Evolutionary conservation across 2,888 invertebrate species (phyloP).

Genomic region (Asteroscopus sphinx): DNA sequence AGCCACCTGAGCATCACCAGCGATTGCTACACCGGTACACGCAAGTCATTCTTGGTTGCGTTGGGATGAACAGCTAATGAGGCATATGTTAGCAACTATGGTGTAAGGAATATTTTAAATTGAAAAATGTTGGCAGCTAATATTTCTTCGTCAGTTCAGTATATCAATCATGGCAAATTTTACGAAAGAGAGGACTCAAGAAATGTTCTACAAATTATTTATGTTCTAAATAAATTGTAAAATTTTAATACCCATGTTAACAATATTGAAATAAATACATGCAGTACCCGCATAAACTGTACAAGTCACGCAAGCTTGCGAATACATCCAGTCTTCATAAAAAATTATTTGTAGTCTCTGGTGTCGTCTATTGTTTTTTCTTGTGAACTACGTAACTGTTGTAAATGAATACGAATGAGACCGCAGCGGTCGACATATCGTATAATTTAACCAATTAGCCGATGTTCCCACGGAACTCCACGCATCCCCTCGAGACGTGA

Average conservation of each 20-base stretch:
- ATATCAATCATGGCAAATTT: too few species aligned
- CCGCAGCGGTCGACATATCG: conserved; percentile 66
- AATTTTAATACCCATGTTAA: not conserved
- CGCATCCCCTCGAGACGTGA: conserved; percentile 75
- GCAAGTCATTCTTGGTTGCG: conserved; percentile 49
- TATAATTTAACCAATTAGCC: conserved; percentile 84
- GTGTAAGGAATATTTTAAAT: conserved; percentile 17
- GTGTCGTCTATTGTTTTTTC: conserved; percentile 67
- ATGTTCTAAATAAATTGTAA: not conserved
- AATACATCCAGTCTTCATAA: conserved; percentile 44
- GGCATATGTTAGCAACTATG: conserved; percentile 29
- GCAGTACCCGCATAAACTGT: conserved; percentile 15
- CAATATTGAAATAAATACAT: conserved; percentile 40
- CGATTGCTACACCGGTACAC: conserved; percentile 58
- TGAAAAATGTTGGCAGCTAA: conserved; percentile 11
- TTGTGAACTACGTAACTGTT: conserved; percentile 71
- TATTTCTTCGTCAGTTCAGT: not conserved
- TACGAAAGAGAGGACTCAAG: too few species aligned
- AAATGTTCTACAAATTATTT: too few species aligned
- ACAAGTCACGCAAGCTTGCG: conserved; percentile 9
- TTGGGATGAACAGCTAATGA: conserved; percentile 51
- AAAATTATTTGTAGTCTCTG: conserved; percentile 60
- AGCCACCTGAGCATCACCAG: conserved; percentile 72
- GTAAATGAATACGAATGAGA: conserved; percentile 79
- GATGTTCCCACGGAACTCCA: conserved; percentile 80